phyloP scores from a whole-genome alignment of 2,113 vertebrate species.

The Nothoprocta pentlandii region DNA sequence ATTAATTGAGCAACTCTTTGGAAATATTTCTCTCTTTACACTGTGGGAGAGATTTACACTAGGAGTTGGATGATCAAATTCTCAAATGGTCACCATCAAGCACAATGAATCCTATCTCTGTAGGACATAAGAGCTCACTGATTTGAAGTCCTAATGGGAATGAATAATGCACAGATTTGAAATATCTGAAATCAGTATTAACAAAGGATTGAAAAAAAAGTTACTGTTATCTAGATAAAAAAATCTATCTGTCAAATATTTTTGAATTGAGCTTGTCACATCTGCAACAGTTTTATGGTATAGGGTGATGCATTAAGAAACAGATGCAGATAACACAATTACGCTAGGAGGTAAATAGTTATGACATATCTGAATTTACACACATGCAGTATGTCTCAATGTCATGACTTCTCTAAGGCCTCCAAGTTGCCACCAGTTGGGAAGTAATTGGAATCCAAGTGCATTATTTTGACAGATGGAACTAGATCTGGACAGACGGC shows the following conservation, averaged over 20 bases:
- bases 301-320: background rate
- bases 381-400: background rate
- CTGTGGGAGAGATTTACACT: background rate
- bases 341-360: background rate
- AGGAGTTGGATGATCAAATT: background rate
- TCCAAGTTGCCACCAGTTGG: constrained; percentile 4
- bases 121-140: background rate
- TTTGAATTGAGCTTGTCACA: background rate
- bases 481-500: constrained; percentile 68
- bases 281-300: background rate
- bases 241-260: background rate
- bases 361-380: background rate
- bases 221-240: background rate
- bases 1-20: background rate
- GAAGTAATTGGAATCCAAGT: constrained; percentile 57
- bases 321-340: background rate
- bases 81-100: background rate
- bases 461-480: constrained; percentile 70
- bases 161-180: background rate
- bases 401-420: background rate
- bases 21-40: background rate
- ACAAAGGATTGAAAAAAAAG: background rate
- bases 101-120: background rate
- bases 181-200: background rate
- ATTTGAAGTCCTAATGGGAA: background rate